These are phyloP conservation scores for Microcebus tavaratra DNA, from an alignment of 2,113 vertebrate species.

Conservation along the genomic window DNA sequence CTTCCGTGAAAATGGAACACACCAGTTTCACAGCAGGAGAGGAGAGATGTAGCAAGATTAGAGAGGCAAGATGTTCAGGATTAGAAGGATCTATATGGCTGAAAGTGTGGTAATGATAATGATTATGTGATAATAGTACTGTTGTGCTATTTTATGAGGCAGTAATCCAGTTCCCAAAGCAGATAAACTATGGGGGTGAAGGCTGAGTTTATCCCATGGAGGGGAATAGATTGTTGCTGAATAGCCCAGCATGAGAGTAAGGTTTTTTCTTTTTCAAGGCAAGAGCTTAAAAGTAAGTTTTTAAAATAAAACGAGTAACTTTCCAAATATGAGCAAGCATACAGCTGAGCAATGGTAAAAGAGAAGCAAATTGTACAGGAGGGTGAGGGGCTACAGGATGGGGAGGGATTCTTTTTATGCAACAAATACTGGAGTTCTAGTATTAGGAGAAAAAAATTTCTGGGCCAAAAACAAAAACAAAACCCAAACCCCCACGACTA, in stretches of 20 bases:
- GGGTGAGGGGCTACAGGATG: neutral
- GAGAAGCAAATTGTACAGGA: neutral
- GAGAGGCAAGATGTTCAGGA: slow-evolving; percentile 64
- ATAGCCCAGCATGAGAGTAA: slow-evolving; percentile 67
- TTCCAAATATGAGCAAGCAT: slow-evolving; percentile 63
- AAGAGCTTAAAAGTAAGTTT: slow-evolving; percentile 70
- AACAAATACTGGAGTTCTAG: neutral
- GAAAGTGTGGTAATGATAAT: slow-evolving; percentile 73
- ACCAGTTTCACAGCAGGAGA: slow-evolving; percentile 73
- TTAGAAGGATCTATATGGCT: slow-evolving; percentile 44
- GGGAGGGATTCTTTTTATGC: neutral
- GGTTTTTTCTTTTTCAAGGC: slow-evolving; percentile 71
- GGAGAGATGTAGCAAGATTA: slow-evolving; percentile 59
- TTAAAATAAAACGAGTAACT: slow-evolving; percentile 74
- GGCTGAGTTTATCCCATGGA: slow-evolving; percentile 73
- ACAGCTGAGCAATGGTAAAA: slow-evolving; percentile 57
- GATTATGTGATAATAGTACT: slow-evolving; percentile 74
- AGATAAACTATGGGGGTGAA: slow-evolving; percentile 65
- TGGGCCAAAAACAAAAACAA: slow-evolving; percentile 42
- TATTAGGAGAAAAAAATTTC: neutral
- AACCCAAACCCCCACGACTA: neutral
- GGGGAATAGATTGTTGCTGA: slow-evolving; percentile 74
- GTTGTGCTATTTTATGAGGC: slow-evolving; percentile 72
- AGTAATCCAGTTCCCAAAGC: slow-evolving; percentile 67
- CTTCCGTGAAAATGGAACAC: slow-evolving; percentile 72